Evolutionary conservation across 2,888 invertebrate genomes (phyloP), one percentile per base, ranked within the genome.

Genomic region (Chrysomela aeneicollis): DNA sequence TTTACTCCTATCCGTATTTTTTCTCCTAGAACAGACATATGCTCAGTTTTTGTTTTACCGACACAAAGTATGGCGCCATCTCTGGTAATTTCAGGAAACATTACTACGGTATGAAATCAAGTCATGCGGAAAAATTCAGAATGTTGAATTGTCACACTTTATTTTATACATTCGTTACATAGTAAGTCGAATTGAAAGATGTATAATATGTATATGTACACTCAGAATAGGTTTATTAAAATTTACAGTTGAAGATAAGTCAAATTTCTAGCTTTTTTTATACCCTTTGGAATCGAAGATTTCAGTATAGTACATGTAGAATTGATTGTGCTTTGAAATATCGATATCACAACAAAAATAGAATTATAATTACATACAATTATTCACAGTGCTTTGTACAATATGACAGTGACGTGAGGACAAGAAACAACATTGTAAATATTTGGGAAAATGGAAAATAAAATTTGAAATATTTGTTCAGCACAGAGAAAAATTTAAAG

Each of bases 261-360:
- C 22, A 21, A 55, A 12, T 53, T 18, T 35, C 19, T 35, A 54
- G 5, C 26, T 54, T 22, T 42, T 15, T 15, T 15, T 42, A 21
- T 35, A 55, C 9, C 8, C 1, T 35, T 35, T 3, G 10, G n/a
- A n/a, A 55, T 55, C 22, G 30, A 55, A 21, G 5, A 55, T 54
- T 21, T 32, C 53, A 19, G 17, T 42, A 15, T 42, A 35, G 26
- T 35, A 42, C 42, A 42, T 15, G n/a, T 42, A 59, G 49, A 57
- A 47, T 61, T 61, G 61, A 61, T 64, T 64, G 64, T 64, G 61
- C 64, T 59, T 60, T 59, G 53, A 61, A 64, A 64, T 51, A 64
- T 54, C 59, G 55, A 51, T 35, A 54, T 57, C 64, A 64, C 64
- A 32, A 57, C 60, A 60, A 60, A 54, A 54, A 35, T 18, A 54